Evolutionary conservation across 92 coral and sea anemone species (phyloP), one percentile per base, ranked within the genome.

Genomic region (Siderastrea radians): DNA sequence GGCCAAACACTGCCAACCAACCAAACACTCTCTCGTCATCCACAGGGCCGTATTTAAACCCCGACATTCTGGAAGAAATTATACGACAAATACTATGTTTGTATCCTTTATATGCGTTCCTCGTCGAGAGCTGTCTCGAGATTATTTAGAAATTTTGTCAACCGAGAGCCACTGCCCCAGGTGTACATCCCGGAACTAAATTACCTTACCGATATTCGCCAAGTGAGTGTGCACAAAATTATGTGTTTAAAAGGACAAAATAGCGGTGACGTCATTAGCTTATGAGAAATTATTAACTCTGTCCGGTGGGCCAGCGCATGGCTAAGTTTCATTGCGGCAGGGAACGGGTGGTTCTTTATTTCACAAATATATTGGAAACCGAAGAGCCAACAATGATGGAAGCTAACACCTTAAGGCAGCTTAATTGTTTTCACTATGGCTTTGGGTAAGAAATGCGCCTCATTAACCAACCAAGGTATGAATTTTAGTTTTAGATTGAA

Each of bases 171-270:
- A 49, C 75, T 75, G 16, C 88, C 85, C n/a, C 79, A 17, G 53
- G 71, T 91, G n/a, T n/a, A n/a, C n/a, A n/a, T n/a, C n/a, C n/a
- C n/a, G n/a, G n/a, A n/a, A n/a, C n/a, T n/a, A n/a, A n/a, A n/a
- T n/a, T n/a, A n/a, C n/a, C n/a, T 17, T 82, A 86, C 71, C 0
- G 82, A 80, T 57, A 74, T 85, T 63, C 85, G 47, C 7, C 88
- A 60, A n/a, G 77, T 91, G 14, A 91, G 90, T 53, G 80, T 86
- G 17, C 81, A 90, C 10, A 74, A 77, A 79, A n/a, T n/a, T n/a
- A n/a, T n/a, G n/a, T n/a, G n/a, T n/a, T n/a, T 90, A 53, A 89
- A 89, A 60, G 86, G 89, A 50, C 84, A 89, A 79, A 66, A 71
- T 6, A 83, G 85, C 13, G 66, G 68, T 3, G 90, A 75, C 7